phyloP scores from a whole-genome alignment of 1,140 invertebrate genomes.

The Solenopsis invicta region DNA sequence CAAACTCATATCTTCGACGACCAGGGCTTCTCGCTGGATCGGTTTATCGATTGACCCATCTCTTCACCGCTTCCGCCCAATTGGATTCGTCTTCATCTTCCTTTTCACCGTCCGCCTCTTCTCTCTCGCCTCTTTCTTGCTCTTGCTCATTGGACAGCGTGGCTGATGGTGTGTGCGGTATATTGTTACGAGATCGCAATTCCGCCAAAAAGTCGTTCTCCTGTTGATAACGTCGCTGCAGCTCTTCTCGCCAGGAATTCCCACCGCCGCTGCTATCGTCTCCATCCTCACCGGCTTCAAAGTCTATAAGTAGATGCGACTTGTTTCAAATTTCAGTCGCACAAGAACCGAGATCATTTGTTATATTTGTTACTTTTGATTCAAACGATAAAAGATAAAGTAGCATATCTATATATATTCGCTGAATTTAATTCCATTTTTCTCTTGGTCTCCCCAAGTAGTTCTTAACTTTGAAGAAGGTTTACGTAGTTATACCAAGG shows the following conservation, averaged over 20 bases:
- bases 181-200: slow-evolving; percentile 88
- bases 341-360: not conserved
- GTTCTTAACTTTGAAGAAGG: not conserved
- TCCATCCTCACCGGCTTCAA: slow-evolving; percentile 87
- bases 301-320: slow-evolving; percentile 80
- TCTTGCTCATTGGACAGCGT: slow-evolving; percentile 84
- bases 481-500: slow-evolving; percentile 17
- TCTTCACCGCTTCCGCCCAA: slow-evolving; percentile 90
- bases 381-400: slow-evolving; percentile 30
- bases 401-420: slow-evolving; percentile 30
- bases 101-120: slow-evolving; percentile 85
- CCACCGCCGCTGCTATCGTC: slow-evolving; percentile 87
- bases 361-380: slow-evolving; percentile 7
- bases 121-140: slow-evolving; percentile 84
- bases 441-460: slow-evolving; percentile 6
- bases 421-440: slow-evolving; percentile 31
- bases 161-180: slow-evolving; percentile 76
- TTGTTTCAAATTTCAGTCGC: slow-evolving; percentile 17
- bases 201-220: slow-evolving; percentile 90
- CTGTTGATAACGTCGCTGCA: slow-evolving; percentile 89
- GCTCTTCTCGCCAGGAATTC: slow-evolving; percentile 89
- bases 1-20: not conserved
- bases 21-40: not conserved
- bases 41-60: slow-evolving; percentile 91
- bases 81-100: slow-evolving; percentile 89